Conservation (phyloP, 53 echinoderm and acorn worm genomes). For the Mesocentrotus franciscanus region DNA sequence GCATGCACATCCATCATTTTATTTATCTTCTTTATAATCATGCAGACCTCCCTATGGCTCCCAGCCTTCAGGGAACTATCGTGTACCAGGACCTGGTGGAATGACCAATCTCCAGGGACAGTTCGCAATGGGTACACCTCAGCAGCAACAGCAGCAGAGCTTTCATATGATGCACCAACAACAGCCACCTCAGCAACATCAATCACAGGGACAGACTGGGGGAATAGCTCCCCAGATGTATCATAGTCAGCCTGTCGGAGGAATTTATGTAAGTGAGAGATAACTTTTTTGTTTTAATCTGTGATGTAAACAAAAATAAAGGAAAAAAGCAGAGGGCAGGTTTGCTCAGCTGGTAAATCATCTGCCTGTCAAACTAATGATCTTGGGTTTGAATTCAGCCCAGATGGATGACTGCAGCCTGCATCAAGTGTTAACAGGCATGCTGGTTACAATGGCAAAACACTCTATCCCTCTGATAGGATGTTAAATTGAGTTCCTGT, state of each 20-base stretch:
- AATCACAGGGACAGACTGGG: background rate
- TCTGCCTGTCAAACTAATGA: no score
- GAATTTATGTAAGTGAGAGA: constrained; percentile 51
- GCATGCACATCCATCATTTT: background rate
- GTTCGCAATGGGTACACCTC: constrained; percentile 1
- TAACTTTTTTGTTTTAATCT: background rate
- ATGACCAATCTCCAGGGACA: background rate
- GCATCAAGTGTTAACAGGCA: no score
- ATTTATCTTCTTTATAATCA: background rate
- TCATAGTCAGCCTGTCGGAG: constrained; percentile 10
- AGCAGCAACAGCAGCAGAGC: constrained; percentile 40
- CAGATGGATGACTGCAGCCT: no score
- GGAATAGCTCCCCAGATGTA: background rate
- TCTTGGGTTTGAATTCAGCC: no score
- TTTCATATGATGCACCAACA: constrained; percentile 49
- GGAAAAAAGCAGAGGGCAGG: no score
- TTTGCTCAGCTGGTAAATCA: no score
- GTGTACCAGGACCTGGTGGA: constrained; percentile 17
- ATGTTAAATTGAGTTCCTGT: no score
- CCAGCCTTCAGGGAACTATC: constrained; percentile 43
- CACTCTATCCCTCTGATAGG: no score
- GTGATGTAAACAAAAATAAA: no score
- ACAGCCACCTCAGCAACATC: background rate
- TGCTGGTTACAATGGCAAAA: no score
- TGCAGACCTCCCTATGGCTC: constrained; percentile 50